Evolutionary conservation across 2,888 invertebrate genomes (phyloP), one percentile per base, ranked within the genome.

Genomic region (Phasia obesa): DNA sequence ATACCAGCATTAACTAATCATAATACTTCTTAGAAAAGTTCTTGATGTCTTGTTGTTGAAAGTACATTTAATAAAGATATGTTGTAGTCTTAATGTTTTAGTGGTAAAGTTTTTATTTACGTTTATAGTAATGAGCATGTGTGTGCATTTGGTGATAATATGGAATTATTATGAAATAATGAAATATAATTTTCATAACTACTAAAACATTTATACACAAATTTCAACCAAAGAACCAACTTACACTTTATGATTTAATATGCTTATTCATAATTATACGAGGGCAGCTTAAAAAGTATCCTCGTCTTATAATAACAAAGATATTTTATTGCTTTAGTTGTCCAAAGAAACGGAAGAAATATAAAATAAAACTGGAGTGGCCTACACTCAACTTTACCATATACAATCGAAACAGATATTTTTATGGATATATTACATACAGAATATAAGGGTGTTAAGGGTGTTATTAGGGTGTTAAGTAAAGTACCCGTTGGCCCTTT

Each of bases 181-280:
- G 55, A 47, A 65, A 47, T 74, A 74, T 74, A 57, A 57, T 75
- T 47, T 75, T 65, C 74, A 25, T 47, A 65, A 57, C 74, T 57
- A 57, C 23, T 38, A 35, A 49, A 21, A 42, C 15, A 42, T 42
- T 42, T 13, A n/a, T 42, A 4, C 4, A 42, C 13, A 42, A 42
- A 4, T 42, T 2, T 4, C 2, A 42, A 42, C 15, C 15, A n/a
- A n/a, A 2, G 38, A 15, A 15, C 2, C 15, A 42, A 42, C 15
- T 42, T 15, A 1, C 3, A 42, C 15, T 15, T 42, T n/a, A 15
- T 42, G 15, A 4, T 15, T n/a, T 42, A 15, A 42, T 11, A 42
- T 13, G 0, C 5, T n/a, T n/a, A n/a, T 42, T 42, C n/a, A n/a
- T 42, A 42, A 55, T 55, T 27, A 23, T 38, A 11, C 42, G 51